phyloP scores from a whole-genome alignment of 2,888 invertebrate species.

The Drosophila nigritarsus region DNA sequence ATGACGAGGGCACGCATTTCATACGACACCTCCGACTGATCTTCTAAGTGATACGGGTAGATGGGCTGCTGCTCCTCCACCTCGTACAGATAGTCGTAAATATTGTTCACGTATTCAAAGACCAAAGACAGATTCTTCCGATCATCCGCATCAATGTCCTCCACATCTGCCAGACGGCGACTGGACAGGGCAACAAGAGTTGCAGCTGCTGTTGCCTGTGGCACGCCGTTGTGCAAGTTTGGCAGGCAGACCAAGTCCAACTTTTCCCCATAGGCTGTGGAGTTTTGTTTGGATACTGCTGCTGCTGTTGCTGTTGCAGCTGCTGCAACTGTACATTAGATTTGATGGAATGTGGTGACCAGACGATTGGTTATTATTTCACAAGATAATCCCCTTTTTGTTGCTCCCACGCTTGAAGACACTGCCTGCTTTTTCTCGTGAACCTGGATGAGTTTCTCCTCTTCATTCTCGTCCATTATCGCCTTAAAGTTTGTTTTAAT shows the following conservation, averaged over 20 bases:
- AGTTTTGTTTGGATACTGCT: neutral
- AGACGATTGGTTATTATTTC: neutral
- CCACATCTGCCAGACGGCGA: neutral
- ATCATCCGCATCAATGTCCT: neutral
- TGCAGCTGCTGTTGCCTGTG: neutral
- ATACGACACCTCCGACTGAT: neutral
- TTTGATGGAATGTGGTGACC: neutral
- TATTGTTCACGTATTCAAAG: neutral
- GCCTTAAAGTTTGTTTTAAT: too few species aligned
- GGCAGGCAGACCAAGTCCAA: neutral
- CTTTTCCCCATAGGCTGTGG: too few species aligned
- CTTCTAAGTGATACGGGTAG: neutral
- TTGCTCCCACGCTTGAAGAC: too few species aligned
- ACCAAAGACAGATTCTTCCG: neutral
- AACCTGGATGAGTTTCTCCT: too few species aligned
- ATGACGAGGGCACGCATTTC: neutral
- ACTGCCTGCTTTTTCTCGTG: too few species aligned
- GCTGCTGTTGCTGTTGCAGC: neutral
- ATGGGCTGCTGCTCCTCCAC: neutral
- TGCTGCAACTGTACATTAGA: neutral
- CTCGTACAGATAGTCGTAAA: neutral
- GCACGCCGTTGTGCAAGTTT: too few species aligned
- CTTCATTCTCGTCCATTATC: too few species aligned
- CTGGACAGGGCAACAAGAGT: neutral
- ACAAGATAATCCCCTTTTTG: too few species aligned